phyloP scores from a whole-genome alignment of 2,888 invertebrate species.

The Idaea aversata region DNA sequence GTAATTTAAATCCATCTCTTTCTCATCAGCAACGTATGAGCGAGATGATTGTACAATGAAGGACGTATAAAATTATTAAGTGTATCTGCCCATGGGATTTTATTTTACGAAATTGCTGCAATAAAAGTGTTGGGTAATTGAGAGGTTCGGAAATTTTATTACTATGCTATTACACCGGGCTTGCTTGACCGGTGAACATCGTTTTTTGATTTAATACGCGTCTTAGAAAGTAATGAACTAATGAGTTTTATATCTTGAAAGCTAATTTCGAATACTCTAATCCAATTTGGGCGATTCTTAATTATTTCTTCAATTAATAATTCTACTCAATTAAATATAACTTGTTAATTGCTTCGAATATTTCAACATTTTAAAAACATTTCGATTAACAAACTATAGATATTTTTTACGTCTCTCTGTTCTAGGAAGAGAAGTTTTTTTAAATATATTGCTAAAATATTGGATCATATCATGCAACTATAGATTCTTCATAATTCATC shows the following conservation, averaged over 20 bases:
- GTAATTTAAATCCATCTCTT: slow-evolving; percentile 62
- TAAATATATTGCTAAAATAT: background rate
- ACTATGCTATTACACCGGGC: slow-evolving; percentile 27
- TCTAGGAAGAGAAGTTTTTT: no score
- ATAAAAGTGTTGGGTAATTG: slow-evolving; percentile 73
- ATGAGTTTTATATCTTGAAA: slow-evolving; percentile 1
- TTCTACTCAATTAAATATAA: slow-evolving; percentile 4
- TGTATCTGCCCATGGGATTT: slow-evolving; percentile 69
- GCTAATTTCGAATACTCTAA: background rate
- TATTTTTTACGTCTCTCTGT: no score
- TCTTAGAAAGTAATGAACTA: slow-evolving; percentile 5
- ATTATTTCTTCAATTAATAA: background rate
- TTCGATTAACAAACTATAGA: background rate
- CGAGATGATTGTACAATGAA: slow-evolving; percentile 54
- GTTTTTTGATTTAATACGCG: slow-evolving; percentile 10
- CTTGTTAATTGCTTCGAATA: background rate
- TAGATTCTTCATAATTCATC: background rate
- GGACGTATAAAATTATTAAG: slow-evolving; percentile 65
- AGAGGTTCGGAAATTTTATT: slow-evolving; percentile 63
- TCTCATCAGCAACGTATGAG: slow-evolving; percentile 36
- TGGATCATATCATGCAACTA: background rate
- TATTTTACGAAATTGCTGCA: slow-evolving; percentile 70
- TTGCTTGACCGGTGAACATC: slow-evolving; percentile 10
- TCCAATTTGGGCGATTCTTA: background rate
- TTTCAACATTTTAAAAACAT: background rate